Base-by-base conservation (phyloP, 2,113 vertebrate genomes). In the Takifugu bimaculatus region DNA sequence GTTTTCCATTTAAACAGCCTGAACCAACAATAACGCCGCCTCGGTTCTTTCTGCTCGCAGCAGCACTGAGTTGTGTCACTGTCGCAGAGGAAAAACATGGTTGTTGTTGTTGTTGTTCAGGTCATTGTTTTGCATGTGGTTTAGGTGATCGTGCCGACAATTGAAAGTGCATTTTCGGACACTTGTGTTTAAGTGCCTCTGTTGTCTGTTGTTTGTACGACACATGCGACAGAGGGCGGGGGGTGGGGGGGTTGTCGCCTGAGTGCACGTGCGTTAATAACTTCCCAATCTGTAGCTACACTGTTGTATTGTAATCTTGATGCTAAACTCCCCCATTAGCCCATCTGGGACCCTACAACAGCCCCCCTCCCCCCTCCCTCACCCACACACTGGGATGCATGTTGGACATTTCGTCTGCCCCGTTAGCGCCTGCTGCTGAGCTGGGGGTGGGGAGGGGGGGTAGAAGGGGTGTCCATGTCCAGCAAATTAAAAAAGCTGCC, bases 241-340 rank as follows among this genome's bases (percentile, higher is more conserved):
- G 9, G 32, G 6, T 20, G 20, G 20, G 20, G 20, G 20, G 20
- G 53, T 44, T 72, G 73, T 57, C 70, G 26, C 68, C 81, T 88
- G 84, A 88, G 88, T 88, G 88, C 89, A 91, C 90, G 91, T 92
- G 93, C 74, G 82, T 78, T 92, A 94, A 94, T 95, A 91, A 92
- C 87, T 63, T 85, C 91, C 91, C 92, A 92, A 93, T 93, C 91
- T 85, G 85, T 92, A 91, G 91, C 92, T 88, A 88, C 92, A 94
- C 91, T 95, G 91, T 94, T 93, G 92, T 93, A 93, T 93, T 93
- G 91, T 97, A 96, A 97, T 97, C 95, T 93, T 90, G 92, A 93
- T 94, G 93, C 94, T 95, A 94, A 96, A 94, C 92, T 91, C 90
- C 91, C 92, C 92, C 87, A 93, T 93, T 93, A 94, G 94, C 93